phyloP scores from a whole-genome alignment of 1,140 invertebrate species.

The Neodiprion pinetum region DNA sequence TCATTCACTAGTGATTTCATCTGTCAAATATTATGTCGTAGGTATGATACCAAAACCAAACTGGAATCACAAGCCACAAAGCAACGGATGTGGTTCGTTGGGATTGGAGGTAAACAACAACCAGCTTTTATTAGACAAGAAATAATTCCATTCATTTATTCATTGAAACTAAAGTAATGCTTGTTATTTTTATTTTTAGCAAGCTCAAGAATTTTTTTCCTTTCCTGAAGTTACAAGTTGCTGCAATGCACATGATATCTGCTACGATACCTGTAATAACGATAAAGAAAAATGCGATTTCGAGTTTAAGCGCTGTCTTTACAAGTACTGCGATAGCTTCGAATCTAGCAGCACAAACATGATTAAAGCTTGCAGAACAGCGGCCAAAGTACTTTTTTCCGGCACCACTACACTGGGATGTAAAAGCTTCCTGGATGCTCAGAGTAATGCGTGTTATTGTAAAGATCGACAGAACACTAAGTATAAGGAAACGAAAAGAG shows the following conservation, averaged over 20 bases:
- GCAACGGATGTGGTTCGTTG: conserved; percentile 85
- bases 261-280: conserved; percentile 87
- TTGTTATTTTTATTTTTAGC: conserved; percentile 59
- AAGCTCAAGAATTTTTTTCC: conserved; percentile 78
- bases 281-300: conserved; percentile 88
- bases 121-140: background rate
- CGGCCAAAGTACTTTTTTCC: conserved; percentile 83
- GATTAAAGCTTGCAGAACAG: conserved; percentile 80
- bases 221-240: conserved; percentile 81
- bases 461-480: conserved; percentile 39
- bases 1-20: background rate
- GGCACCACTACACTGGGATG: conserved; percentile 84
- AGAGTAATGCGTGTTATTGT: conserved; percentile 81
- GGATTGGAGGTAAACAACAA: conserved; percentile 55
- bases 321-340: conserved; percentile 80
- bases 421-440: conserved; percentile 82
- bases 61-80: conserved; percentile 73
- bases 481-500: conserved; percentile 45
- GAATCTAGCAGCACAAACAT: conserved; percentile 67
- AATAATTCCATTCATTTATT: background rate
- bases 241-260: conserved; percentile 86
- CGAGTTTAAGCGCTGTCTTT: conserved; percentile 85
- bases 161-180: background rate
- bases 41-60: conserved; percentile 72
- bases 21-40: conserved; percentile 52